phyloP scores from a whole-genome alignment of 2,113 vertebrate genomes.

The Peromyscus leucopus region DNA sequence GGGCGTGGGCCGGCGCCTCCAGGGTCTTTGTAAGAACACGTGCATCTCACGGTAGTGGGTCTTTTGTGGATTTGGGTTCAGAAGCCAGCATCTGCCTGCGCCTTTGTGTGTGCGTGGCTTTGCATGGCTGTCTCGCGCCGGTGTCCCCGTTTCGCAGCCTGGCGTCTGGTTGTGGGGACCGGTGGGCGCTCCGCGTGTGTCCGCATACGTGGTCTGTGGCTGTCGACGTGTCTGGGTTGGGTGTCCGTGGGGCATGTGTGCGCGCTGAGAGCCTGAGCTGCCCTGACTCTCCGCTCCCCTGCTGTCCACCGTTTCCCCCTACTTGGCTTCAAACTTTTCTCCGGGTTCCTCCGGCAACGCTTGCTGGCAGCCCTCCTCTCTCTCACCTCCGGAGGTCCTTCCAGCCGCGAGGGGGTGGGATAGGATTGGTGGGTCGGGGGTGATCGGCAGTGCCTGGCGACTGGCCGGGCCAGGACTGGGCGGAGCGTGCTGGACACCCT shows the following conservation, averaged over 20 bases:
- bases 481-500: conserved; percentile 25
- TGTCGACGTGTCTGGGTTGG: conserved; percentile 79
- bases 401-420: background rate
- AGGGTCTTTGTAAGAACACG: conserved; percentile 77
- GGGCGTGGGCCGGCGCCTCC: conserved; percentile 39
- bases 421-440: background rate
- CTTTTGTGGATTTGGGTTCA: conserved; percentile 57
- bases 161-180: background rate
- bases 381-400: background rate
- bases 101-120: conserved; percentile 56
- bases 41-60: conserved; percentile 49
- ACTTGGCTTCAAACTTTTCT: conserved; percentile 81
- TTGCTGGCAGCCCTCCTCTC: background rate
- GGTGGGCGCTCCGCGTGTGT: conserved; percentile 46
- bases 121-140: background rate
- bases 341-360: conserved; percentile 54
- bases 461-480: background rate
- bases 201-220: conserved; percentile 53
- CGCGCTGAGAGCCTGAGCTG: conserved; percentile 46
- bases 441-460: background rate
- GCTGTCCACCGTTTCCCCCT: conserved; percentile 2
- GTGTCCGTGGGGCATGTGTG: conserved; percentile 43
- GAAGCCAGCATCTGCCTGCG: background rate
- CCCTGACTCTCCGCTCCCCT: background rate
- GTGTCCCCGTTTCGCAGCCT: background rate